These are phyloP conservation scores for Rhynchonema sp. DNA, from an alignment of 2,888 invertebrate species.

Conservation along the genomic window DNA sequence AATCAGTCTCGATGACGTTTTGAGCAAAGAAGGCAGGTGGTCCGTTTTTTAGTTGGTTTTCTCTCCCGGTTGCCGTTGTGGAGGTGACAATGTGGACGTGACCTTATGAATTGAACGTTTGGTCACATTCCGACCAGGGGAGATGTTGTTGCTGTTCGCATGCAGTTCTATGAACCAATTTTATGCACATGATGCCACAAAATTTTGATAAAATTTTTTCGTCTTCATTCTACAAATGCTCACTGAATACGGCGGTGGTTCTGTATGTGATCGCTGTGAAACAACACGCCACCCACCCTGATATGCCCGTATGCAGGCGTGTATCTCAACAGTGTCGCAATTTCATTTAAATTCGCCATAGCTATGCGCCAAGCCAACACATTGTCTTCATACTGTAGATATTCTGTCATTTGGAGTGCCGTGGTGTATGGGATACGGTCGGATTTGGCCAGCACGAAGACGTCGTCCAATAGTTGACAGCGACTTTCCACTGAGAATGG, in stretches of 20 bases:
- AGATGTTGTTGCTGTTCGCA: too few relatives aligned
- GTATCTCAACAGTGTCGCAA: background rate
- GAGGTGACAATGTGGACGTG: too few relatives aligned
- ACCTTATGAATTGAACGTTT: too few relatives aligned
- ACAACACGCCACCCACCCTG: background rate
- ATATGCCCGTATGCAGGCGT: background rate
- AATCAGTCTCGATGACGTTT: background rate
- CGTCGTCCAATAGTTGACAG: background rate
- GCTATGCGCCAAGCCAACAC: background rate
- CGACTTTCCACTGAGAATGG: background rate
- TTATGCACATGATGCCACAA: too few relatives aligned
- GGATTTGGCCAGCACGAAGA: background rate
- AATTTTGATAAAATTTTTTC: too few relatives aligned
- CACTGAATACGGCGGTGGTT: too few relatives aligned
- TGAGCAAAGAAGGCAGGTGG: background rate
- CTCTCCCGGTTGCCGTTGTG: too few relatives aligned
- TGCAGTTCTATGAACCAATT: too few relatives aligned
- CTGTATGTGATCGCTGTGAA: background rate
- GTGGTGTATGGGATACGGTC: background rate
- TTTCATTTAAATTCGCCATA: background rate
- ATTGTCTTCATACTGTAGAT: background rate
- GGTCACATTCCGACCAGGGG: too few relatives aligned
- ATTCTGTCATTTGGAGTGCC: background rate
- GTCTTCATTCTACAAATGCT: too few relatives aligned
- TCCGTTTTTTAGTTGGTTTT: background rate